A percentile compares a stretch with the other conserved stretches of the same genome.
Conservation (phyloP, 2,888 invertebrate genomes). For the Trimorus sp. region DNA sequence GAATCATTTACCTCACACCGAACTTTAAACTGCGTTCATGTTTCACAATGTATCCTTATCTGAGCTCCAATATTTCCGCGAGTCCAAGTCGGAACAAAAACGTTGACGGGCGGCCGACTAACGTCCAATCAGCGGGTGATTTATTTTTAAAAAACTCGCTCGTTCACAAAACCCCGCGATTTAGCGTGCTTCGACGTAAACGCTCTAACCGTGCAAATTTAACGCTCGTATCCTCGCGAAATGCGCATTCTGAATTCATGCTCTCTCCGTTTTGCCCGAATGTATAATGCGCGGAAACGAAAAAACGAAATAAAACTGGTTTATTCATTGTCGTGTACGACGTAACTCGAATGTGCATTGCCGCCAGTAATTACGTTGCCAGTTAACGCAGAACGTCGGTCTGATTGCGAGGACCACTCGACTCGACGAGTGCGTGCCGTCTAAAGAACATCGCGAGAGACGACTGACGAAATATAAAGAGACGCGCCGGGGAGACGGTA, state of each 20-base stretch:
- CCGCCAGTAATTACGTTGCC: constrained; percentile 54
- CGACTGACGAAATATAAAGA: constrained; percentile 62
- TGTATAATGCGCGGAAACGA: constrained; percentile 21
- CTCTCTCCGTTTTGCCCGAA: constrained; percentile 19
- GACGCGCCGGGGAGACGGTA: constrained; percentile 30
- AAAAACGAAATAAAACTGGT: constrained; percentile 43
- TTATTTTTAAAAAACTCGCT: too few relatives aligned
- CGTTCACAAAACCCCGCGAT: neutral
- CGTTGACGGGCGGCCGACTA: too few relatives aligned
- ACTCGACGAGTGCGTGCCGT: constrained; percentile 36
- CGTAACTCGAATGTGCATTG: constrained; percentile 39
- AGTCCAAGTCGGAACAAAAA: too few relatives aligned
- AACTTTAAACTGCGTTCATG: too few relatives aligned
- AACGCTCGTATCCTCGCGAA: constrained; percentile 32
- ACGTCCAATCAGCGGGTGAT: too few relatives aligned
- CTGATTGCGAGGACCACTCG: constrained; percentile 56
- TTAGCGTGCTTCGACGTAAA: constrained; percentile 26
- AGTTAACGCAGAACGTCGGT: constrained; percentile 42
- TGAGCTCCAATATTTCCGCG: too few relatives aligned
- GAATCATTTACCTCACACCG: too few relatives aligned
- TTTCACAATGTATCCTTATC: too few relatives aligned
- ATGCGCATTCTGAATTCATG: constrained; percentile 27
- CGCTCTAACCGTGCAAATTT: constrained; percentile 24
- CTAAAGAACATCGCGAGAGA: constrained; percentile 61
- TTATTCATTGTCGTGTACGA: constrained; percentile 54